These are phyloP conservation scores for Leptodactylus fallax DNA, from an alignment of 2,797 vertebrate species.

Conservation along the genomic window DNA sequence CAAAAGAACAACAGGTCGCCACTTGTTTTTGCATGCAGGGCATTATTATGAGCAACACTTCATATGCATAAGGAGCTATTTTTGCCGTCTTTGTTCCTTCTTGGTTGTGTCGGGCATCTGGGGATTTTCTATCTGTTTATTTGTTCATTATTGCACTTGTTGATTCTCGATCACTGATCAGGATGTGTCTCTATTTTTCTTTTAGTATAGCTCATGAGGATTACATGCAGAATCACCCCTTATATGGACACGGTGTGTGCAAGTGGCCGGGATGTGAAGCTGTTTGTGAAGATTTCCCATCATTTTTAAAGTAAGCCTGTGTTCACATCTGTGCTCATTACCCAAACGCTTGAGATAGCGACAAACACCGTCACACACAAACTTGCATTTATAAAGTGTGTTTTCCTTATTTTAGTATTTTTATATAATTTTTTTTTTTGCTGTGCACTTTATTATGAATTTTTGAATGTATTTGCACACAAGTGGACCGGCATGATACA, in stretches of 20 bases:
- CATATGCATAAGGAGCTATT: conserved; percentile 45
- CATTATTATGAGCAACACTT: conserved; percentile 28
- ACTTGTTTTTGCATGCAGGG: conserved; percentile 45
- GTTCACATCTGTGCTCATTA: background rate
- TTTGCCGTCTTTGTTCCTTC: conserved; percentile 35
- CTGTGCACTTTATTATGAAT: background rate
- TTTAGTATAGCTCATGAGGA: conserved; percentile 89
- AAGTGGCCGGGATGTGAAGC: conserved; percentile 99
- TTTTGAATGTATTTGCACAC: background rate
- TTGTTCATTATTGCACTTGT: conserved; percentile 51
- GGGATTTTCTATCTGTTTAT: conserved; percentile 36
- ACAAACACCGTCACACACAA: background rate
- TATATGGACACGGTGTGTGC: conserved; percentile 97
- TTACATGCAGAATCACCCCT: conserved; percentile 89
- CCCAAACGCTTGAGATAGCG: background rate
- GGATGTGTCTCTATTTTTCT: conserved; percentile 52
- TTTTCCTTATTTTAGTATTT: background rate
- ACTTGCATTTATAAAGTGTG: background rate
- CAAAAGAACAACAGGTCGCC: conserved; percentile 30
- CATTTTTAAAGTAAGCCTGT: conserved; percentile 94
- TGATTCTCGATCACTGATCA: conserved; percentile 45
- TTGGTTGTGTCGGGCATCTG: background rate
- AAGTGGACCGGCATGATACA: too few relatives aligned
- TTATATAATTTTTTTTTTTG: background rate
- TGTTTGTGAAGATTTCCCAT: conserved; percentile 96